A percentile compares a stretch with the other conserved stretches of the same genome.
Conservation (phyloP, 2,888 invertebrate genomes). For the Drosophila mulleri region DNA sequence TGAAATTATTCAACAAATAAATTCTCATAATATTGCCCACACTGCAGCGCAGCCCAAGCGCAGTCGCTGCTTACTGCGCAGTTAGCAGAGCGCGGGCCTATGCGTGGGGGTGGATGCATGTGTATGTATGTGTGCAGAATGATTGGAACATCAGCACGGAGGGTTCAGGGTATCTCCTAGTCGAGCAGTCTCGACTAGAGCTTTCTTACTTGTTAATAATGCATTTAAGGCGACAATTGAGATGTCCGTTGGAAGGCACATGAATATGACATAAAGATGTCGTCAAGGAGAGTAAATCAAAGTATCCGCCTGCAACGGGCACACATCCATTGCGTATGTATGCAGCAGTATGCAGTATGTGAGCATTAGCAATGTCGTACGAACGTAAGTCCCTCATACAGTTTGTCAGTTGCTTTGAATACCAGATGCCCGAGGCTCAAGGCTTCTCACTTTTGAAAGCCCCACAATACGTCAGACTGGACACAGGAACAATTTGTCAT, state of each 20-base stretch:
- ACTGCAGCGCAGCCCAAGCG: no score
- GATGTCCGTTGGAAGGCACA: neutral
- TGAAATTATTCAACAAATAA: no score
- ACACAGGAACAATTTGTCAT: conserved; percentile 59
- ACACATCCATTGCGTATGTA: neutral
- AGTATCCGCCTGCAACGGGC: conserved; percentile 18
- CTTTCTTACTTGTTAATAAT: no score
- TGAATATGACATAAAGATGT: conserved; percentile 20
- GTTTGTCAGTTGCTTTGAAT: conserved; percentile 54
- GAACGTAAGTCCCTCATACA: conserved; percentile 28
- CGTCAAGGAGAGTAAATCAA: conserved; percentile 62
- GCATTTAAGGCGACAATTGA: neutral
- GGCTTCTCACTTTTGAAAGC: conserved; percentile 35
- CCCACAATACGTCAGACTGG: conserved; percentile 49
- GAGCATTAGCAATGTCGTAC: conserved; percentile 53
- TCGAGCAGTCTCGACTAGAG: no score
- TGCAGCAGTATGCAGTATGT: neutral
- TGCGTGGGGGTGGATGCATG: no score
- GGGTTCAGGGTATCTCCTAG: no score
- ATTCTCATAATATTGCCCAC: no score
- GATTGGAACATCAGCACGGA: no score
- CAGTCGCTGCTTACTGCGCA: no score
- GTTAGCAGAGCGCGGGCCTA: no score
- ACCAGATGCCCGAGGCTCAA: conserved; percentile 34
- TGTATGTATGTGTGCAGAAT: no score